phyloP scores from a whole-genome alignment of 2,113 vertebrate genomes.

The Garra rufa region DNA sequence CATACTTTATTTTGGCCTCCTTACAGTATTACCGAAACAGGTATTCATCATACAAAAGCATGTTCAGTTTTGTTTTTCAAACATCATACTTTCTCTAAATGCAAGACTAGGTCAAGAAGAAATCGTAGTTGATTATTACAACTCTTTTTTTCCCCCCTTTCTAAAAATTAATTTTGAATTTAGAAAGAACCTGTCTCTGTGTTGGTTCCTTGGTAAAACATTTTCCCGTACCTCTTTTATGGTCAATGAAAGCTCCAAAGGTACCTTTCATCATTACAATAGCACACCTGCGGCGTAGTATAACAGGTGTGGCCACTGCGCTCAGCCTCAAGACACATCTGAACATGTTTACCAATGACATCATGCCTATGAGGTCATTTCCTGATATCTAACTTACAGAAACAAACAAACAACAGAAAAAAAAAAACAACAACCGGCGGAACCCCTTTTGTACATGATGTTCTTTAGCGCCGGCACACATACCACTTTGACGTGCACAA shows the following conservation, averaged over 20 bases:
- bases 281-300: slow-evolving; percentile 34
- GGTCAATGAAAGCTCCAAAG: slow-evolving; percentile 20
- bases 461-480: neutral
- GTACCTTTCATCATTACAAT: slow-evolving; percentile 38
- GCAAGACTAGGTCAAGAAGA: neutral
- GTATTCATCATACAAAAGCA: slow-evolving; percentile 6
- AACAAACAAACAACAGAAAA: neutral
- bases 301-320: slow-evolving; percentile 44
- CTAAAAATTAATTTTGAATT: neutral
- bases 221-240: slow-evolving; percentile 13
- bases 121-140: neutral
- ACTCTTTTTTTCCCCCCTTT: too few species aligned
- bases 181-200: neutral
- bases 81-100: neutral
- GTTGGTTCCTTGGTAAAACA: neutral
- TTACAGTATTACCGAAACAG: neutral
- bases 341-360: slow-evolving; percentile 46
- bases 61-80: neutral
- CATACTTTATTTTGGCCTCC: neutral
- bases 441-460: neutral
- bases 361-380: slow-evolving; percentile 22
- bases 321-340: slow-evolving; percentile 36
- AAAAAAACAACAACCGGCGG: neutral
- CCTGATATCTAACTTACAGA: slow-evolving; percentile 5
- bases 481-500: neutral